A percentile compares a stretch with the other conserved stretches of the same genome.
Evolutionary conservation across 2,888 invertebrate genomes (phyloP).

Genomic region (Agrochola circellaris): DNA sequence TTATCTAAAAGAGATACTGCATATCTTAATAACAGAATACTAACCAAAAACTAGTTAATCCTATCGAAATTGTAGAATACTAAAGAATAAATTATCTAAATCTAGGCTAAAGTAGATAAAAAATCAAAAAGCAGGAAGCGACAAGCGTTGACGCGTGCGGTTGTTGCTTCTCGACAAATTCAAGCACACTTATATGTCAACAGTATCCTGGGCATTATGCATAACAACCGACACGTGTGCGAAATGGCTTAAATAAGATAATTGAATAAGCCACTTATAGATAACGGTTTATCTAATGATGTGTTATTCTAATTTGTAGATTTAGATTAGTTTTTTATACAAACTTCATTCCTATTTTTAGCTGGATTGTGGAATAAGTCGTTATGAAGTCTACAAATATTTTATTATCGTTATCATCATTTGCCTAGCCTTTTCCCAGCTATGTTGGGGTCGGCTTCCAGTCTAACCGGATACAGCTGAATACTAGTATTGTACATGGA

Average conservation of each 20-base stretch:
- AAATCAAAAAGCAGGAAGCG: slow-evolving; percentile 61
- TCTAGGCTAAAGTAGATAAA: not conserved
- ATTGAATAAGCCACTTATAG: slow-evolving; percentile 17
- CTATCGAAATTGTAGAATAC: slow-evolving; percentile 11
- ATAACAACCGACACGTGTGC: slow-evolving; percentile 52
- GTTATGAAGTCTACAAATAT: not conserved
- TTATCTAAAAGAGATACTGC: not conserved
- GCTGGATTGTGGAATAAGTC: not conserved
- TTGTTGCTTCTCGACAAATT: slow-evolving; percentile 55
- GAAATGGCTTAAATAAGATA: slow-evolving; percentile 18
- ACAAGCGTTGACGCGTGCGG: slow-evolving; percentile 77
- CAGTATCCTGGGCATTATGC: slow-evolving; percentile 53
- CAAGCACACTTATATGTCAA: slow-evolving; percentile 26
- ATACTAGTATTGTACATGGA: too few species aligned
- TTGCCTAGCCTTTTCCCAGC: too few species aligned
- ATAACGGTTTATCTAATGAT: slow-evolving; percentile 8
- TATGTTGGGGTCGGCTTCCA: too few species aligned
- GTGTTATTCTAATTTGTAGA: slow-evolving; percentile 23
- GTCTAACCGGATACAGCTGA: too few species aligned
- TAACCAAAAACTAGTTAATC: not conserved
- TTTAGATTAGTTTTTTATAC: not conserved
- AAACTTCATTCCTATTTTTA: not conserved
- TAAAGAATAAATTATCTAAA: not conserved
- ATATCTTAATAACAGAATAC: not conserved
- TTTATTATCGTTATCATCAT: not conserved